Conservation (phyloP, 2,113 vertebrate species). For the Azemiops feae region DNA sequence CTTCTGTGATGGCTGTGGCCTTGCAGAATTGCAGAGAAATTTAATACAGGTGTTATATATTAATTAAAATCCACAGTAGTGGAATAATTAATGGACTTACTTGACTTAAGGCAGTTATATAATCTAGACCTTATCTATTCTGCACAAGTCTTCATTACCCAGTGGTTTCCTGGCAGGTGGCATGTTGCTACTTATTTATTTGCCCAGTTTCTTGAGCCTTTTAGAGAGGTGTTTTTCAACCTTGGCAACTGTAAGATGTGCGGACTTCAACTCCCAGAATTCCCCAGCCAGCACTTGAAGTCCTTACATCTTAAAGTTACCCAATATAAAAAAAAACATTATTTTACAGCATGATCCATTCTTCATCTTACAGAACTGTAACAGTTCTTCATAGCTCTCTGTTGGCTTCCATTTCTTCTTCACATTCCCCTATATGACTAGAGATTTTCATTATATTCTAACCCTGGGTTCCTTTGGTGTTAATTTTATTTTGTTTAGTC, state of each 20-base stretch:
- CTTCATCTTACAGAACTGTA: not conserved
- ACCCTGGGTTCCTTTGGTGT: not conserved
- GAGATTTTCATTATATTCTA: not conserved
- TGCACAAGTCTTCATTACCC: not conserved
- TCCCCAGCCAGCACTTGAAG: not conserved
- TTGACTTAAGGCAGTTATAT: not conserved
- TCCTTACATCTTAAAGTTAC: not conserved
- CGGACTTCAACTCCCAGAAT: not conserved
- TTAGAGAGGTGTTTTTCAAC: not conserved
- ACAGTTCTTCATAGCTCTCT: not conserved
- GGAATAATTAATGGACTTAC: not conserved
- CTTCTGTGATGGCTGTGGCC: not conserved
- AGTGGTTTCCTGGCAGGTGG: not conserved
- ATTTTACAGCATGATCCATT: not conserved
- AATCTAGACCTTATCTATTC: not conserved
- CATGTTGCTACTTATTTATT: not conserved
- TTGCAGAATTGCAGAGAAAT: not conserved
- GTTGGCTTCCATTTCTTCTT: not conserved
- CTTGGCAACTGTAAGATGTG: not conserved
- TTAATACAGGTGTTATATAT: not conserved
- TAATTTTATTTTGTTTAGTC: not conserved
- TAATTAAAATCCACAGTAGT: not conserved
- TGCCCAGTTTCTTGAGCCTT: not conserved
- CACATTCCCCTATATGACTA: no score
- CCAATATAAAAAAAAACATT: not conserved